Conservation (phyloP, 2,888 invertebrate genomes). For the Ectobius pallidus region DNA sequence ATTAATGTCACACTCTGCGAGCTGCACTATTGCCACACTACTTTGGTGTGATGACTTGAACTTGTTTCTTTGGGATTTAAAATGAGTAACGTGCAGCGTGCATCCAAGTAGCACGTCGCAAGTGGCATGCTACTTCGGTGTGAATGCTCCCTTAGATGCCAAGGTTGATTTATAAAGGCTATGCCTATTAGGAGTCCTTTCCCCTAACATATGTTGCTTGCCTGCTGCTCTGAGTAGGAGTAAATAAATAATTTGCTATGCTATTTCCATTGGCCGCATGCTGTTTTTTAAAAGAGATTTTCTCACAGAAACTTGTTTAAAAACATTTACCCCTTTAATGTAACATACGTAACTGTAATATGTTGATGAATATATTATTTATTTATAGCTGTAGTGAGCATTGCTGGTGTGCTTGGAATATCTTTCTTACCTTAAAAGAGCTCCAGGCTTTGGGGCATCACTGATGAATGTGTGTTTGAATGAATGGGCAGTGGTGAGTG, state of each 20-base stretch:
- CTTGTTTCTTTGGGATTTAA: too few species aligned
- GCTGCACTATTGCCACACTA: too few species aligned
- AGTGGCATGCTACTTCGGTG: too few species aligned
- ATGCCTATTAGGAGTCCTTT: too few species aligned
- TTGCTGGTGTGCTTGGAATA: not conserved
- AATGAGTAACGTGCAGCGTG: too few species aligned
- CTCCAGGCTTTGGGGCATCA: not conserved
- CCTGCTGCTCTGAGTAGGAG: not conserved
- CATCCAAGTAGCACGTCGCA: too few species aligned
- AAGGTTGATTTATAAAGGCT: too few species aligned
- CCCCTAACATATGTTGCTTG: not conserved
- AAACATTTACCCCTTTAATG: not conserved
- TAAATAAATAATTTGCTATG: not conserved
- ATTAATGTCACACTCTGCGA: too few species aligned
- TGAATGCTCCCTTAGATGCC: too few species aligned
- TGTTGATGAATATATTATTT: constrained; percentile 14
- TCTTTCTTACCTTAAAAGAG: too few species aligned
- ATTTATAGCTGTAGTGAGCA: not conserved
- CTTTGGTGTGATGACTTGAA: too few species aligned
- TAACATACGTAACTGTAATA: not conserved
- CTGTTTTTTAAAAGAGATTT: not conserved
- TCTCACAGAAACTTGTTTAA: not conserved
- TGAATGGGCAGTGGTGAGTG: not conserved
- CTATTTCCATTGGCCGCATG: not conserved
- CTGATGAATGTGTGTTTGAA: not conserved